Base-by-base conservation (phyloP, 2,797 vertebrate genomes). In the Lacerta bilineata region DNA sequence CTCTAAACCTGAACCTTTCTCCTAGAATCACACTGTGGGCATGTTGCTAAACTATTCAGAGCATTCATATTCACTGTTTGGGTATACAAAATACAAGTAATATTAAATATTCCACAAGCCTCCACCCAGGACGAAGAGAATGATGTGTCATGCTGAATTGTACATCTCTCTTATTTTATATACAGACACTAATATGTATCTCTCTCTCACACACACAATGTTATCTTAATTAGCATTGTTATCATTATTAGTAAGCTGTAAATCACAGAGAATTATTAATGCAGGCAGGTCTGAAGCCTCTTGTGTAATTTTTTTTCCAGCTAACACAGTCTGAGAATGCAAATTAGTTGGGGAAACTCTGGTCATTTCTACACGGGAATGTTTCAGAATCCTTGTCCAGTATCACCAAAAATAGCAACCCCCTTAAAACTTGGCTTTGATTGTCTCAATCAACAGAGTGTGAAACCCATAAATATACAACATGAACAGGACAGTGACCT, bases 211-310 rank as follows among this genome's bases (percentile, higher is more conserved):
- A 27, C 13, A 71, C 15, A 39, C 77, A 80, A 13, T 17, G 17
- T 59, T 43, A 55, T 36, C n/a, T 9, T 61, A 80, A 81, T 81
- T 72, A 87, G 78, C 23, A 80, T 41, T 72, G 46, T 80, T 87
- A 81, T 20, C 68, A 87, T 55, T 15, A 75, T 39, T 64, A 69
- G n/a, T 39, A 87, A 76, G 27, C 15, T 80, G 29, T 23, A 89
- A 80, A 89, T 55, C 59, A 61, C 36, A 86, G n/a, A n/a, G 20
- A 64, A 50, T 80, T 15, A 71, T 36, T 29, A 68, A 36, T 39
- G 7, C 17, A 72, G 61, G 15, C 36, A 82, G 61, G 33, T 72
- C 36, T 72, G 25, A 72, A 71, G 13, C 64, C 15, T 79, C 18
- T 36, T 79, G 76, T 69, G 20, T 36, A 79, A 9, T 79, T 20